Base-by-base conservation (phyloP, 1,140 invertebrate genomes). In the Rhynchophorus ferrugineus region DNA sequence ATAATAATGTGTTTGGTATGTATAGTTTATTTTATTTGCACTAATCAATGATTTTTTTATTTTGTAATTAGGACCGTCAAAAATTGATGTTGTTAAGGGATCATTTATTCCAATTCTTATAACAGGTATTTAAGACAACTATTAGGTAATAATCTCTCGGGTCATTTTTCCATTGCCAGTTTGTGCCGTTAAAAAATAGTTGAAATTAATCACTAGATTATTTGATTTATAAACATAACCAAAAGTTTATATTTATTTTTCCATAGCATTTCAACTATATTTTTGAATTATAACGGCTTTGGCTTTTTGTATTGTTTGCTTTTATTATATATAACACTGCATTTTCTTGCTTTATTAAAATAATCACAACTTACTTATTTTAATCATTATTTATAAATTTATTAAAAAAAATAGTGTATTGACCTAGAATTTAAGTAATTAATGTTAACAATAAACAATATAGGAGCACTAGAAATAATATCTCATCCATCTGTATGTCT, bases 1-100 rank as follows among this genome's bases (percentile, higher is more conserved):
- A n/a, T n/a, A n/a, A n/a, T n/a, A n/a, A n/a, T n/a, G n/a, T n/a
- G n/a, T n/a, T n/a, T n/a, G n/a, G n/a, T n/a, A n/a, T n/a, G n/a
- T n/a, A n/a, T n/a, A n/a, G n/a, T n/a, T n/a, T n/a, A n/a, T n/a
- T n/a, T n/a, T n/a, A n/a, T 29, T 29, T 29, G 24, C 24, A 29
- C 24, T 29, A 29, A 29, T 29, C 24, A 6, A 11, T 29, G 11
- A 29, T 29, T 29, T 29, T 34, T n/a, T 14, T 38, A 19, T 19
- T 38, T 13, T 38, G 37, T 38, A 38, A 38, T 38, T 19, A 38
- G 37, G 37, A 38, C 37, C 37, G 7, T 38, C 37, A 38, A 38
- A 38, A 38, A 38, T 38, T 6, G 37, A 38, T 6, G 37, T 19
- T 38, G 13, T 38, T 14, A 38, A 38, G 37, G 37, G 37, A 38